A percentile compares a stretch with the other conserved stretches of the same genome.
These are phyloP conservation scores for Rotaria sp. DNA, from an alignment of 2,888 invertebrate species.

Conservation along the genomic window DNA sequence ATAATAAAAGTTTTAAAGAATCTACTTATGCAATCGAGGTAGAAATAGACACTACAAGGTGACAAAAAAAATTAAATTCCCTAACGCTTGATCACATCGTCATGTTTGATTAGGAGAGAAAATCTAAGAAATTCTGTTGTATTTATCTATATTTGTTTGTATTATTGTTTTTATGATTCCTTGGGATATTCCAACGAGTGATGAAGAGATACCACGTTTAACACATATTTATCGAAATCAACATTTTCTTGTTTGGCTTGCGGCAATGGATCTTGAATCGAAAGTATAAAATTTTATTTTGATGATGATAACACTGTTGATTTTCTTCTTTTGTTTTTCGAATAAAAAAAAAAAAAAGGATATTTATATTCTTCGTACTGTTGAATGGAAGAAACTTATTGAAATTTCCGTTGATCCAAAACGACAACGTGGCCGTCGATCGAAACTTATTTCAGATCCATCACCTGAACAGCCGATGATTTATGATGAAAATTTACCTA, in stretches of 20 bases:
- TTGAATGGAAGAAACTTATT: slow-evolving; percentile 51
- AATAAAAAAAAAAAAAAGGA: background rate
- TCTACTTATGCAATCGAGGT: too few relatives aligned
- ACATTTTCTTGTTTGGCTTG: slow-evolving; percentile 54
- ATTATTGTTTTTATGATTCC: slow-evolving; percentile 34
- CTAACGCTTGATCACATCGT: too few relatives aligned
- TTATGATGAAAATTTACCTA: slow-evolving; percentile 47
- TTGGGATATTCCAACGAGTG: slow-evolving; percentile 44
- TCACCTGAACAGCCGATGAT: slow-evolving; percentile 47
- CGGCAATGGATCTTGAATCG: slow-evolving; percentile 50
- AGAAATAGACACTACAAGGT: too few relatives aligned
- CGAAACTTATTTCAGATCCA: slow-evolving; percentile 45
- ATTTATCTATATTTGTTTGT: background rate
- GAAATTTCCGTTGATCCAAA: slow-evolving; percentile 51
- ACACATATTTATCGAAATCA: slow-evolving; percentile 53
- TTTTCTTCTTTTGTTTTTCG: too few relatives aligned
- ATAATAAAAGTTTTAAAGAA: too few relatives aligned
- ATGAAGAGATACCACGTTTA: slow-evolving; percentile 49
- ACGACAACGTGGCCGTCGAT: slow-evolving; percentile 49
- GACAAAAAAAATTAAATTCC: too few relatives aligned
- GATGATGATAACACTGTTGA: too few relatives aligned
- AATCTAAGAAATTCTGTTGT: too few relatives aligned
- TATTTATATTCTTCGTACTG: slow-evolving; percentile 47
- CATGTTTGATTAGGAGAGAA: too few relatives aligned
- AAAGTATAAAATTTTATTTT: background rate